Evolutionary conservation across 2,888 invertebrate genomes (phyloP), one percentile per base, ranked within the genome.

Genomic region (Dusona sp.): DNA sequence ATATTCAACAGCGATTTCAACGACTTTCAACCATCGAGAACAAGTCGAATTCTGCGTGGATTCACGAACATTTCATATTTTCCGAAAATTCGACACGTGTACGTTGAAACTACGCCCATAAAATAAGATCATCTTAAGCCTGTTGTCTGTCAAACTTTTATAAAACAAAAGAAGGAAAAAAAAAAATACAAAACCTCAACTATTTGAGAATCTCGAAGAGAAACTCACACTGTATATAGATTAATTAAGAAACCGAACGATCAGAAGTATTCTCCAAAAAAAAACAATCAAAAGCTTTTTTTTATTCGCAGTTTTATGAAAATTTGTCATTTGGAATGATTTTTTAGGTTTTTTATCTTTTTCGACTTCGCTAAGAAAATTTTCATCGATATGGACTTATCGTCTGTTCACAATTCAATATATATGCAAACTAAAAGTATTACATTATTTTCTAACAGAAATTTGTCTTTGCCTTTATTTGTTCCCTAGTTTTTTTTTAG

Each of bases 371-470:
- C 36, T 36, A n/a, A 38, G 4, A 2, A 33, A n/a, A n/a, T 54
- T 33, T 54, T 51, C 11, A 45, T 70, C 48, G 29, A 33, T 72
- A 19, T 72, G 19, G 9, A 51, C 16, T 72, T 8, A 11, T 22
- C 22, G 42, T 45, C 78, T 85, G 70, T 75, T 74, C 65, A 75
- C 25, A 70, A 78, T 80, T 83, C 64, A 73, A 67, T 19, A 79
- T 19, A 79, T 81, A 80, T 86, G 86, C 86, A 81, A 87, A 86
- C 86, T 77, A 87, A 86, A 86, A 83, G 61, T 78, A 87, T 85
- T 78, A 81, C 73, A 80, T 86, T 87, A 85, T 87, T 83, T 87
- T 85, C 79, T 86, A 87, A 85, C 65, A 42, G 70, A 83, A 45
- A 65, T 67, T 22, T n/a, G 29, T 19, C 3, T 16, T 78, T 6